Evolutionary conservation across 1,140 invertebrate species (phyloP).

Genomic region (Wiebesia pumilae): DNA sequence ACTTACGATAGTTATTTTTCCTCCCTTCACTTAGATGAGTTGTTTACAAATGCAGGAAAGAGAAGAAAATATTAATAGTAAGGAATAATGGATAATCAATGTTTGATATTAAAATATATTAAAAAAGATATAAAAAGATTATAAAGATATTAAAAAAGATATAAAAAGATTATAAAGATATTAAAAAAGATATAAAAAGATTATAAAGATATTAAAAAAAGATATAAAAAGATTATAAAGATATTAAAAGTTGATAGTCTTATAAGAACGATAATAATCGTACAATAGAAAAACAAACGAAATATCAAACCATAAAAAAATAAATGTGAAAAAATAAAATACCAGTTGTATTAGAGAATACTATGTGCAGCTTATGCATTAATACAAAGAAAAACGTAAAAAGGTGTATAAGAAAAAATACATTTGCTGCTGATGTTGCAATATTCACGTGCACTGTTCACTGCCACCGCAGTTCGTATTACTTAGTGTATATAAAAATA

Average conservation of each 20-base stretch:
- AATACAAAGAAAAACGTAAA: conserved; percentile 36
- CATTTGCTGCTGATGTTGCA: conserved; percentile 70
- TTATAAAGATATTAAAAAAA: no score
- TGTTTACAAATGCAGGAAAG: not conserved
- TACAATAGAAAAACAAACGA: not conserved
- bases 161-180: no score
- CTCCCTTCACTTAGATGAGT: not conserved
- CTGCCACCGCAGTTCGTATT: conserved; percentile 75
- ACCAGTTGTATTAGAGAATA: conserved; percentile 70
- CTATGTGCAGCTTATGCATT: conserved; percentile 69
- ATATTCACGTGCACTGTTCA: conserved; percentile 75
- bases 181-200: no score
- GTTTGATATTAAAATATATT: not conserved
- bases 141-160: no score
- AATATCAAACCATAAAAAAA: not conserved
- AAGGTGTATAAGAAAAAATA: conserved; percentile 58
- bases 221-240: no score
- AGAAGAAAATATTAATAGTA: not conserved
- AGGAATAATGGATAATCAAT: not conserved
- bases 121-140: no score
- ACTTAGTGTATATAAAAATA: conserved; percentile 61
- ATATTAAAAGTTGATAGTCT: not conserved
- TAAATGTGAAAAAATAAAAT: conserved; percentile 44
- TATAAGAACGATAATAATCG: not conserved
- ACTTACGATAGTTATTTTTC: not conserved